Base-by-base conservation (phyloP, 2,797 vertebrate genomes). In the Rhinophrynus dorsalis region DNA sequence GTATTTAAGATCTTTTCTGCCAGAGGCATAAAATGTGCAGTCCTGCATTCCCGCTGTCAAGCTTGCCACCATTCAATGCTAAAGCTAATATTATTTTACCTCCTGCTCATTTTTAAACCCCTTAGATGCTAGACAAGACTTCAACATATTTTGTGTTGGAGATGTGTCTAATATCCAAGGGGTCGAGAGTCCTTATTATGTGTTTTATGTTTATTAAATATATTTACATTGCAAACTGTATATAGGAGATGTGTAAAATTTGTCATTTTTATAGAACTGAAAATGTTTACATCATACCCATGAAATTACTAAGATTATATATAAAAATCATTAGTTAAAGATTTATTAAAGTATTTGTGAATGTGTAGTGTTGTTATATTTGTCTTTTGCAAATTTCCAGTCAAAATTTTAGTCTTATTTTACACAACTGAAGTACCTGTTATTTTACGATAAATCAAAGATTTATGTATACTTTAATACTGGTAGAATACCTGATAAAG, bases 181-280 rank as follows among this genome's bases (percentile, higher is more conserved):
- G n/a, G n/a, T n/a, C n/a, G n/a, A 89, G 84, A 79, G 82, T 86
- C 92, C 81, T 38, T 56, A 63, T 56, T 48, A 33, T 66, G 29
- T 91, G 90, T 97, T 98, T 98, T 98, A 90, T 97, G 97, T 95
- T 93, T 92, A 92, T 94, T 86, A 88, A 93, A 89, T 89, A 86
- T 93, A 95, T 95, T 95, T 94, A 90, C 85, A 87, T 82, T 97
- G 95, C 97, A 90, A 85, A 86, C 82, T 99, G 97, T 99, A 99
- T 93, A 98, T 99, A 99, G 92, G 91, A 96, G 94, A 94, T 95
- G 84, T 91, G 90, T 92, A 92, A 90, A 89, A 88, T 90, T 90
- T 67, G 85, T 83, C 82, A 84, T 92, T 91, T 91, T 89, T 91
- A 89, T 82, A 85, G 86, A 88, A 95, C 94, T 94, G 90, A 91